Percentiles rank a stretch among this genome's conserved stretches.
Evolutionary conservation across 1,140 invertebrate genomes (phyloP).

Genomic region (Steinernema khuongi): DNA sequence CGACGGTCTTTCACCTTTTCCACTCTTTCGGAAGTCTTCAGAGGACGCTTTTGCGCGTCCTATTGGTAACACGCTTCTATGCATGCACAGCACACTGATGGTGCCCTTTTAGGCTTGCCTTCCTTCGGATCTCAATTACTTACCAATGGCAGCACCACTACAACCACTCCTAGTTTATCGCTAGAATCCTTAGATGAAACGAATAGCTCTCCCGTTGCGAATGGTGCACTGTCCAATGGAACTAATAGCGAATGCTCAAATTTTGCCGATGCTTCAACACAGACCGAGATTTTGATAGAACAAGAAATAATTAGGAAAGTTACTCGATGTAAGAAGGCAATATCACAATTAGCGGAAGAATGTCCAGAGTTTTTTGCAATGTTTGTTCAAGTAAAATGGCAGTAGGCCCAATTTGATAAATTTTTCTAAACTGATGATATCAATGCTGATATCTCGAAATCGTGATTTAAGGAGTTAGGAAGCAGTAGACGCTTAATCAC

Average conservation of each 20-base stretch:
- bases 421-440: background rate
- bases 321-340: background rate
- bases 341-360: background rate
- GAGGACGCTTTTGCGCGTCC: background rate
- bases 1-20: background rate
- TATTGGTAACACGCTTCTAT: background rate
- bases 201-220: background rate
- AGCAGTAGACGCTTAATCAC: no score
- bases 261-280: background rate
- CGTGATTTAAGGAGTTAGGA: background rate
- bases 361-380: slow-evolving; percentile 2
- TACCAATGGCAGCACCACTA: background rate
- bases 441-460: background rate
- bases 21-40: background rate
- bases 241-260: background rate
- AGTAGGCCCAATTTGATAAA: background rate
- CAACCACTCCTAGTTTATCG: background rate
- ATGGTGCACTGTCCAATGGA: background rate
- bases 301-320: slow-evolving; percentile 9
- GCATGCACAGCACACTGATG: background rate
- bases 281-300: background rate
- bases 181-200: background rate
- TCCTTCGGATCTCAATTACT: background rate
- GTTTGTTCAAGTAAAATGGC: slow-evolving; percentile 1
- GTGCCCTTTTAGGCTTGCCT: background rate